A percentile compares a stretch with the other conserved stretches of the same genome.
Conservation (phyloP, 1,140 invertebrate genomes). For the Anastatus disparis region DNA sequence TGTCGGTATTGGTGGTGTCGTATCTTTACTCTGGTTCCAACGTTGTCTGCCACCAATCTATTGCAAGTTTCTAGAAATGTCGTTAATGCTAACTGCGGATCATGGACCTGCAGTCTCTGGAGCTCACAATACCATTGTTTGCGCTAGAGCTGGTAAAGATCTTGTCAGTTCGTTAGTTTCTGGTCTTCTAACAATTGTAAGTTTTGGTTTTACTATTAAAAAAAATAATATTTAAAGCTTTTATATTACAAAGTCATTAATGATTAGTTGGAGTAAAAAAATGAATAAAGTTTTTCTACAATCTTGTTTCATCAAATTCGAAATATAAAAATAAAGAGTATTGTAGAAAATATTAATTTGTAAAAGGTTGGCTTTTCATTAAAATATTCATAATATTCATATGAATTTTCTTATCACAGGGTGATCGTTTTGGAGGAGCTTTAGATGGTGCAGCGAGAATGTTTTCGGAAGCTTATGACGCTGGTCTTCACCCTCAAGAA, state of each 20-base stretch:
- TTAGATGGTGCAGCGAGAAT: slow-evolving; percentile 95
- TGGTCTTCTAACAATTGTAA: slow-evolving; percentile 96
- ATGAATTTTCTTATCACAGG: slow-evolving; percentile 68
- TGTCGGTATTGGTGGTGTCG: slow-evolving; percentile 96
- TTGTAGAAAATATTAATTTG: no score
- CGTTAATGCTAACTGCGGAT: slow-evolving; percentile 98
- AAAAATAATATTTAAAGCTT: no score
- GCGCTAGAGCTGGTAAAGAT: slow-evolving; percentile 98
- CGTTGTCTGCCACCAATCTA: slow-evolving; percentile 92
- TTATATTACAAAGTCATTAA: no score
- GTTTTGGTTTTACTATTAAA: slow-evolving; percentile 58
- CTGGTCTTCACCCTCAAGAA: slow-evolving; percentile 94
- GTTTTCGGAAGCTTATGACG: slow-evolving; percentile 96
- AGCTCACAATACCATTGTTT: slow-evolving; percentile 99
- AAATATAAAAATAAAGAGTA: no score
- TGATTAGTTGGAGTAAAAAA: no score
- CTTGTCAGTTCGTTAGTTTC: slow-evolving; percentile 96
- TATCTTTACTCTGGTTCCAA: slow-evolving; percentile 98
- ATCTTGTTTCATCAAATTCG: no score
- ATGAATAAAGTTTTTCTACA: no score
- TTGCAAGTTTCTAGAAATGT: slow-evolving; percentile 99
- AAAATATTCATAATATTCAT: no score
- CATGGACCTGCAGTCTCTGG: slow-evolving; percentile 99
- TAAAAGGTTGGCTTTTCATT: no score
- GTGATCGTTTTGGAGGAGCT: slow-evolving; percentile 98